A percentile compares a stretch with the other conserved stretches of the same genome.
Conservation (phyloP, 2,888 invertebrate genomes). For the Antitype chi region DNA sequence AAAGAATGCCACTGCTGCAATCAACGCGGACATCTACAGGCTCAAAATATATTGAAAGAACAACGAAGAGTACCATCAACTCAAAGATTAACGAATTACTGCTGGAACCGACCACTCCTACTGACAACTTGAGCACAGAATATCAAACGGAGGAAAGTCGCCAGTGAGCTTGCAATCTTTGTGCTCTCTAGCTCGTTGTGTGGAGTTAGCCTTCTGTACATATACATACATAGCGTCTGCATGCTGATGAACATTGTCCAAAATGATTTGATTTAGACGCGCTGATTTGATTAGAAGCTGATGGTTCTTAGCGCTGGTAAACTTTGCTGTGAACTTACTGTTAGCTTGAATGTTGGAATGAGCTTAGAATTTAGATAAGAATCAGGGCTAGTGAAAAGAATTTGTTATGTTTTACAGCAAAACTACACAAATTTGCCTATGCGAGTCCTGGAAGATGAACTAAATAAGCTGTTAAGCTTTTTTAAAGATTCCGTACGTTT, state of each 20-base stretch:
- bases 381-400: neutral
- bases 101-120: no score
- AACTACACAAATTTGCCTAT: neutral
- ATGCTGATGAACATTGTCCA: conserved; percentile 61
- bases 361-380: conserved; percentile 10
- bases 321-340: conserved; percentile 30
- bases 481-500: neutral
- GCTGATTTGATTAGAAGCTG: conserved; percentile 50
- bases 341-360: conserved; percentile 32
- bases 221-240: conserved; percentile 6
- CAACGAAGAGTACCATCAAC: no score
- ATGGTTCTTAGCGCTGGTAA: conserved; percentile 45
- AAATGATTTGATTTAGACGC: conserved; percentile 60
- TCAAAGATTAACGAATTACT: no score
- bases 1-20: no score
- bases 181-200: neutral
- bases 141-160: neutral
- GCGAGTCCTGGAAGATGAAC: no score
- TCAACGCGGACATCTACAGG: no score
- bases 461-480: neutral
- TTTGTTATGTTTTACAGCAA: neutral
- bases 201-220: neutral
- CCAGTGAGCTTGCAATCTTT: neutral
- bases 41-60: no score
- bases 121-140: no score